These are phyloP conservation scores for Chaenogobius annularis DNA, from an alignment of 2,113 vertebrate species.

Conservation along the genomic window DNA sequence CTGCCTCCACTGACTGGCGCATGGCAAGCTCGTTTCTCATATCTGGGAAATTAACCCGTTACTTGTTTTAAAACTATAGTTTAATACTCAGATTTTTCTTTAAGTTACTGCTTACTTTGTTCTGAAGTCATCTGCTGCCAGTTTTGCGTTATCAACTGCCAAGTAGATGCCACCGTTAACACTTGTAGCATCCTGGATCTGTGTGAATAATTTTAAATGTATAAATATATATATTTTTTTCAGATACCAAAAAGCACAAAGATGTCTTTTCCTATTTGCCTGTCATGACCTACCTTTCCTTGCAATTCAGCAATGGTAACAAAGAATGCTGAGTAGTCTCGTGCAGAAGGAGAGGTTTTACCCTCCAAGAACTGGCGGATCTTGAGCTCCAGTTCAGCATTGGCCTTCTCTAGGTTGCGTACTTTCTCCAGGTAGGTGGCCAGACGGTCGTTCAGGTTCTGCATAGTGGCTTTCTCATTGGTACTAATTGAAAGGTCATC, in stretches of 20 bases:
- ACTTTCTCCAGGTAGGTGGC: constrained; percentile 74
- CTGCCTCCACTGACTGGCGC: constrained; percentile 60
- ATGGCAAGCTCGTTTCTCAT: constrained; percentile 67
- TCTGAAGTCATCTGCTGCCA: constrained; percentile 88
- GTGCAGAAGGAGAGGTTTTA: constrained; percentile 24
- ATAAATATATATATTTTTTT: neutral
- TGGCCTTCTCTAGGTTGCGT: constrained; percentile 65
- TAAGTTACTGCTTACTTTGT: constrained; percentile 79
- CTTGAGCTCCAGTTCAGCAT: constrained; percentile 63
- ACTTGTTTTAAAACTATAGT: neutral
- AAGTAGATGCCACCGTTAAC: constrained; percentile 76
- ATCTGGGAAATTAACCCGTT: constrained; percentile 43
- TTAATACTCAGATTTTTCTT: neutral
- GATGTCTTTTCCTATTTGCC: neutral
- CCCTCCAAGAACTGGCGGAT: constrained; percentile 66
- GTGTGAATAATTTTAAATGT: neutral
- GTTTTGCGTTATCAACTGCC: constrained; percentile 84
- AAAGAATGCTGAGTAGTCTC: constrained; percentile 38
- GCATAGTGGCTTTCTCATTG: constrained; percentile 76
- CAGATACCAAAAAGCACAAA: neutral
- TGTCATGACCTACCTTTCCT: neutral
- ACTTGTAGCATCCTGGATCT: constrained; percentile 68
- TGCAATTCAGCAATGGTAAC: constrained; percentile 1
- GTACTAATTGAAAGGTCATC: constrained; percentile 50
- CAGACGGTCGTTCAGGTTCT: constrained; percentile 77